Evolutionary conservation across 2,797 vertebrate species (phyloP), one percentile per base, ranked within the genome.

Genomic region (Takifugu rubripes): DNA sequence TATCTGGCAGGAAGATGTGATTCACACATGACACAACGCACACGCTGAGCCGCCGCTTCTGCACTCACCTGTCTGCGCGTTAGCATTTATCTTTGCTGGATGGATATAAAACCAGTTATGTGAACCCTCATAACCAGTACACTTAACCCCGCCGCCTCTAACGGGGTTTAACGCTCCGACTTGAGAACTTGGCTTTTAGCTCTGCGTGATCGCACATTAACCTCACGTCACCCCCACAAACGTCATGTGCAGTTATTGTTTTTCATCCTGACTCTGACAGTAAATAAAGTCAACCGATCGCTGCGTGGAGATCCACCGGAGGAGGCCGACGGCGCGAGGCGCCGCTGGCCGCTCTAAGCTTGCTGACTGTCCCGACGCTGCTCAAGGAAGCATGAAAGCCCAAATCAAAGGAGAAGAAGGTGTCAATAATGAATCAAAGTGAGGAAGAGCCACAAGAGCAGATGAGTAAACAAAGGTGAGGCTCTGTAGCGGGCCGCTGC

Each of bases 351-450:
- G 76, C 81, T 87, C 73, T 73, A 63, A 79, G 76, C 63, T 54
- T 69, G 52, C 56, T 59, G 17, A 77, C 70, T 78, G 78, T 71
- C 76, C 78, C 78, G 72, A 74, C 63, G 67, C 67, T 65, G 70
- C 61, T 76, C 70, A 77, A 82, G 75, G 85, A 77, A 72, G 73
- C 81, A 81, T 80, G 76, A 84, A 85, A 75, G 72, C 75, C 79
- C 70, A 83, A 81, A 83, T 83, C 79, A 89, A 88, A 90, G 78
- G 64, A 84, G 75, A 65, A 70, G 62, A 68, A 51, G 59, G 50
- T 67, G 83, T 89, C 68, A 86, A 88, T 90, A 86, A 87, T 91
- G 89, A 72, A 88, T 80, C 75, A 83, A 68, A 85, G 70, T 68
- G 68, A 68, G 61, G 60, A 53, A 69, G 66, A 79, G 73, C 49